Base-by-base conservation (phyloP, 2,888 invertebrate species). In the Lepetodrilus schrolli region DNA sequence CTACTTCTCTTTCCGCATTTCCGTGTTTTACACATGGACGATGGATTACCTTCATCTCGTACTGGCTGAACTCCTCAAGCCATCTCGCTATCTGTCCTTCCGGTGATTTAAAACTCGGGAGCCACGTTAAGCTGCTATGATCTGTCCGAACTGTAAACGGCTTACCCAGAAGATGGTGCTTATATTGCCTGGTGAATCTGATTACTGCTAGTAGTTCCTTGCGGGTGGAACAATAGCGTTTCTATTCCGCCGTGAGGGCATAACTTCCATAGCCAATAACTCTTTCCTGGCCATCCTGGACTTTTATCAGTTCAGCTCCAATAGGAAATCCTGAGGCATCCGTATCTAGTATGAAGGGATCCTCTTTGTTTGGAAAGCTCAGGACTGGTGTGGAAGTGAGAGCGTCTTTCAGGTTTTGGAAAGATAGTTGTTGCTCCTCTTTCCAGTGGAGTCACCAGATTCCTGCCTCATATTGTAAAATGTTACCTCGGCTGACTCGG, bases 151-250 rank as follows among this genome's bases (percentile, higher is more conserved):
- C n/a, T n/a, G n/a, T n/a, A n/a, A n/a, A n/a, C n/a, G n/a, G n/a
- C n/a, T n/a, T n/a, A n/a, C n/a, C n/a, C n/a, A n/a, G n/a, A n/a
- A n/a, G n/a, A n/a, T n/a, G n/a, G n/a, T n/a, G n/a, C n/a, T n/a
- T 38, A 13, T 38, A 70, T 51, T 70, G 70, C 13, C 70, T 65
- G n/a, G 51, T 51, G 51, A 70, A 70, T 13, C 13, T 20, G 8
- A 66, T 47, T 4, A 70, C 34, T 10, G 72, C 72, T 30, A 72
- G 21, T 13, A 72, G 72, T 26, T 72, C 72, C 26, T 43, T 66
- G 26, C 70, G 65, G 20, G 72, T 72, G 17, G 72, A 30, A 20
- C 70, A 70, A 30, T 70, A 70, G 4, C 51, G 5, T 20, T 51
- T 48, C 36, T 70, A 20, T 17, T 21, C n/a, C 7, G 58, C 23